Conservation (phyloP, 1,140 invertebrate species). For the Plectus sambesii region DNA sequence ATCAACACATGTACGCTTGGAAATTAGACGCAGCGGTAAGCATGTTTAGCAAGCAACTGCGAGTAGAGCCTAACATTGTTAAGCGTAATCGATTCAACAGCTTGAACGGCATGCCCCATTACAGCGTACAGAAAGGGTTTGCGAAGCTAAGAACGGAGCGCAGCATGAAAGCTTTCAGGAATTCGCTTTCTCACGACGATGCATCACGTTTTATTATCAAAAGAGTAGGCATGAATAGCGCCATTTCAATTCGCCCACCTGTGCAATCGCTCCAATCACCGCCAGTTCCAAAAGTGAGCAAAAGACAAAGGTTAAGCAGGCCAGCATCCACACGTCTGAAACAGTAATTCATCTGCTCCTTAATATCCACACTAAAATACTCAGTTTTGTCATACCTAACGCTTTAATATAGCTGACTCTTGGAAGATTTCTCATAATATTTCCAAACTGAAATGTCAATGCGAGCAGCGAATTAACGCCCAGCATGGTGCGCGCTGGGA, state of each 20-base stretch:
- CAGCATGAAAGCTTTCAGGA: conserved; percentile 10
- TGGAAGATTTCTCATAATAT: conserved; percentile 37
- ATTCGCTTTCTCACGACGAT: conserved; percentile 8
- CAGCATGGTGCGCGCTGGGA: conserved; percentile 33
- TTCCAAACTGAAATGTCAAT: conserved; percentile 37
- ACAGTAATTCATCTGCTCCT: neutral
- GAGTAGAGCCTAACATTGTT: too few relatives aligned
- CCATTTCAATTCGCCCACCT: conserved; percentile 3
- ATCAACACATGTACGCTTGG: too few relatives aligned
- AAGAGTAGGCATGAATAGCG: neutral
- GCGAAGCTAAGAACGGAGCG: neutral
- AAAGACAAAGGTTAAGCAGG: conserved; percentile 34
- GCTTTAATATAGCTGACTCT: conserved; percentile 28
- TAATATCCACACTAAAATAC: neutral
- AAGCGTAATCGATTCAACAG: too few relatives aligned
- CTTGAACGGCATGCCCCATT: too few relatives aligned
- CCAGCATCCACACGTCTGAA: conserved; percentile 35
- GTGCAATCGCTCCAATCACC: conserved; percentile 25
- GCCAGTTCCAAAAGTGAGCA: conserved; percentile 33
- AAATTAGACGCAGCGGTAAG: too few relatives aligned
- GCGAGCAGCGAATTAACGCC: conserved; percentile 31
- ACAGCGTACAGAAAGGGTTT: neutral
- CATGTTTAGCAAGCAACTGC: too few relatives aligned
- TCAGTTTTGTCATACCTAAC: neutral
- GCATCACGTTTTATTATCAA: conserved; percentile 10